phyloP scores from a whole-genome alignment of 2,113 vertebrate species.

The Channa maculata region DNA sequence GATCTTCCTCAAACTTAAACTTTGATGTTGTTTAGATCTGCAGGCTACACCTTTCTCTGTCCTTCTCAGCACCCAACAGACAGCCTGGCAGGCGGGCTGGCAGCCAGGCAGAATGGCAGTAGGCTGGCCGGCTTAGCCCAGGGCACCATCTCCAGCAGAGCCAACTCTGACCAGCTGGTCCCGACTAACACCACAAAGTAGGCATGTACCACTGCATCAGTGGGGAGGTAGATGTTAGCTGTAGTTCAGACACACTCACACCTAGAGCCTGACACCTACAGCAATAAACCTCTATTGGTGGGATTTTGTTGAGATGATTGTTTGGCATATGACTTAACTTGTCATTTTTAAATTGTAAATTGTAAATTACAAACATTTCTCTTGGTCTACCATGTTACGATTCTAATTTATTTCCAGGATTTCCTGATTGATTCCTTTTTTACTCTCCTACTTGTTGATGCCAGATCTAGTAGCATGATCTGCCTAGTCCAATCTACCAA shows the following conservation, averaged over 20 bases:
- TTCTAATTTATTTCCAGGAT: constrained; percentile 30
- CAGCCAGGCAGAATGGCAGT: constrained; percentile 67
- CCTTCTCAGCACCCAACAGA: constrained; percentile 69
- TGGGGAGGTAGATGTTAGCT: constrained; percentile 57
- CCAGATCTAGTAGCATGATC: constrained; percentile 48
- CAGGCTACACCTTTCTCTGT: constrained; percentile 70
- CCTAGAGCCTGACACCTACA: constrained; percentile 57
- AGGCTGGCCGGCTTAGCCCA: constrained; percentile 71
- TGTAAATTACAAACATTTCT: constrained; percentile 22
- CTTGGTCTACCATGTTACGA: neutral
- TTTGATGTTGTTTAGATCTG: constrained; percentile 56
- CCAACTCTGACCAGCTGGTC: constrained; percentile 77
- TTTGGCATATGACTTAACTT: constrained; percentile 52
- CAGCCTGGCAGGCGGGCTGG: constrained; percentile 70
- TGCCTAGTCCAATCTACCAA: constrained; percentile 22
- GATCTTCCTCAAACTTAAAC: constrained; percentile 52
- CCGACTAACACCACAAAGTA: constrained; percentile 61
- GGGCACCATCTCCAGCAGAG: constrained; percentile 67
- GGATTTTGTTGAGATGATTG: constrained; percentile 58
- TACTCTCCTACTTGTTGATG: constrained; percentile 14
- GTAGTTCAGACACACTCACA: constrained; percentile 61
- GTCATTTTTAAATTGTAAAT: constrained; percentile 8
- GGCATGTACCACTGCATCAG: constrained; percentile 54
- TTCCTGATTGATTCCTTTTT: constrained; percentile 37
- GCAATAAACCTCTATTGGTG: constrained; percentile 36